A percentile compares a stretch with the other conserved stretches of the same genome.
Conservation (phyloP, 2,113 vertebrate genomes). For the Procapra przewalskii region DNA sequence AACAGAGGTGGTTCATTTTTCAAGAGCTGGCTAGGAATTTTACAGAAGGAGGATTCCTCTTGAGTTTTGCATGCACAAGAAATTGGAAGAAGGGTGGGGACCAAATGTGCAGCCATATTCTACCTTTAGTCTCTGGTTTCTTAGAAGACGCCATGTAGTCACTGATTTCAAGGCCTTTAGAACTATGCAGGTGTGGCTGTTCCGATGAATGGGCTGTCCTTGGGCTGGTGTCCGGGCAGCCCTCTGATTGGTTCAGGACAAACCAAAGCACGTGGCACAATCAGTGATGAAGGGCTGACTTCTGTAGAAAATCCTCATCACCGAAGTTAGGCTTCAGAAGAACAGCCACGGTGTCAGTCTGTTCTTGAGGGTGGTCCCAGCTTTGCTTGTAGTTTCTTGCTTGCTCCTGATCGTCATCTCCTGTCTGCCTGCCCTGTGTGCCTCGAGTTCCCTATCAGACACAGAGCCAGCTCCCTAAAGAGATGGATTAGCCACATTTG, state of each 20-base stretch:
- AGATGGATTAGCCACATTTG: background rate
- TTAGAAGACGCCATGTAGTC: background rate
- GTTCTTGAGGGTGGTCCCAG: background rate
- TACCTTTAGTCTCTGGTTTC: background rate
- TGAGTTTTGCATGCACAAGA: background rate
- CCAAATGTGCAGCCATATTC: background rate
- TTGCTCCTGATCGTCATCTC: background rate
- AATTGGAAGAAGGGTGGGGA: background rate
- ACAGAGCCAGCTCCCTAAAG: background rate
- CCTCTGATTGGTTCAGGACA: background rate
- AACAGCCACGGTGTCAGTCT: background rate
- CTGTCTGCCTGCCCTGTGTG: background rate
- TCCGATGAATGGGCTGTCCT: background rate
- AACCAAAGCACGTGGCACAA: background rate
- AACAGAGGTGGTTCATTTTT: slow-evolving; percentile 27
- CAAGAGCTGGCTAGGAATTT: background rate
- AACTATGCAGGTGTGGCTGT: background rate
- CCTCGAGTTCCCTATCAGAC: background rate
- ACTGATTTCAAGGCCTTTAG: background rate
- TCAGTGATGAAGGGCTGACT: background rate
- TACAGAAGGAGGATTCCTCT: background rate
- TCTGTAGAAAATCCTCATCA: background rate
- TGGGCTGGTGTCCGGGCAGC: background rate
- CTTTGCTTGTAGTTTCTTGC: background rate
- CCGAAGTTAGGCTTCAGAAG: background rate